Percentiles rank a stretch among this genome's conserved stretches.
These are phyloP conservation scores for Enteromius argenteus DNA, from an alignment of 2,797 vertebrate genomes.

Conservation along the genomic window DNA sequence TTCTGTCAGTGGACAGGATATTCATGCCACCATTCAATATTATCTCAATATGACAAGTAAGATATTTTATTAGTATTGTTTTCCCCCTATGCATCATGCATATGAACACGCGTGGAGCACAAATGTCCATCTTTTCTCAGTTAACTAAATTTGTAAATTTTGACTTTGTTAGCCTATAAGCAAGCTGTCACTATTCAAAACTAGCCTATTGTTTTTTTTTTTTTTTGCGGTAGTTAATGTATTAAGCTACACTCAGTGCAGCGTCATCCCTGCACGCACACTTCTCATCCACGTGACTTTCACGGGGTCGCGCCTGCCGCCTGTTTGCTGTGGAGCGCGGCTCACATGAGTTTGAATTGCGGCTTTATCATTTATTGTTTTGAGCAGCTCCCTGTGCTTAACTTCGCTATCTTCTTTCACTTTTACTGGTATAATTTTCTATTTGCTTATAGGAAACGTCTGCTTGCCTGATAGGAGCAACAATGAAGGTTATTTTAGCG, in stretches of 20 bases:
- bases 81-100: no score
- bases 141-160: background rate
- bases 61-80: no score
- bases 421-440: background rate
- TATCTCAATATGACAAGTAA: no score
- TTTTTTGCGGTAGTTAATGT: background rate
- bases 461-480: background rate
- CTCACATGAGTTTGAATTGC: background rate
- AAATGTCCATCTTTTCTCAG: background rate
- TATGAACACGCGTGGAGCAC: no score
- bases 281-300: background rate
- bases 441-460: background rate
- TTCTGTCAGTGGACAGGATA: no score
- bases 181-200: background rate
- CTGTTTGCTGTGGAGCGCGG: background rate
- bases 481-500: background rate
- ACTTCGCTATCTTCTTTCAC: background rate
- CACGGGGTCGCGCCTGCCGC: background rate
- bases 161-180: background rate
- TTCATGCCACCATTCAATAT: no score
- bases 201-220: no score
- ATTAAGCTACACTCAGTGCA: background rate
- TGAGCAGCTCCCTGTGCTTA: background rate
- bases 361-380: no score
- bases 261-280: background rate